phyloP scores from a whole-genome alignment of 2,113 vertebrate genomes.

The Taurulus bubalis region DNA sequence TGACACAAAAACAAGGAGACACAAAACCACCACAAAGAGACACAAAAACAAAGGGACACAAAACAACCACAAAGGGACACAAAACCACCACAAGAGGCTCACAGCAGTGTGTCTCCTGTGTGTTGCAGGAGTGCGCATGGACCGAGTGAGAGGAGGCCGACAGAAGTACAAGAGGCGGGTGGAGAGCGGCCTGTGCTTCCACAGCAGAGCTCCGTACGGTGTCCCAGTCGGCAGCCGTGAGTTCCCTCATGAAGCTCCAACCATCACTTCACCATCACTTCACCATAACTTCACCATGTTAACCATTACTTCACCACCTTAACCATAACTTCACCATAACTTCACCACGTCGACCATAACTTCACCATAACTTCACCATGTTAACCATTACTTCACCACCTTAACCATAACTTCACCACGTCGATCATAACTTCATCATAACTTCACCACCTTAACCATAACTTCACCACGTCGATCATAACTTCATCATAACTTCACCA shows the following conservation, averaged over 20 bases:
- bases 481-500: too few relatives aligned
- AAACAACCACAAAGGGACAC: background rate
- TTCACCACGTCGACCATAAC: too few relatives aligned
- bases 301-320: too few relatives aligned
- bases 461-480: too few relatives aligned
- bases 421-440: too few relatives aligned
- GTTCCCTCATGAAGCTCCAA: background rate
- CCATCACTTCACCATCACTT: too few relatives aligned
- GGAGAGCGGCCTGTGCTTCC: conserved; percentile 57
- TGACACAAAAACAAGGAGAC: background rate
- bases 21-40: background rate
- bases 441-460: too few relatives aligned
- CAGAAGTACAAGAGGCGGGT: conserved; percentile 83
- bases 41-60: background rate
- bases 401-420: too few relatives aligned
- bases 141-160: conserved; percentile 81
- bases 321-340: too few relatives aligned
- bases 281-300: too few relatives aligned
- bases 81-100: background rate
- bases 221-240: background rate
- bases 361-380: too few relatives aligned
- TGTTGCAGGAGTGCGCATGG: conserved; percentile 82
- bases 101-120: background rate
- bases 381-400: too few relatives aligned
- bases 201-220: conserved; percentile 44